Conservation (phyloP, 1,140 invertebrate species). For the Solen grandis region DNA sequence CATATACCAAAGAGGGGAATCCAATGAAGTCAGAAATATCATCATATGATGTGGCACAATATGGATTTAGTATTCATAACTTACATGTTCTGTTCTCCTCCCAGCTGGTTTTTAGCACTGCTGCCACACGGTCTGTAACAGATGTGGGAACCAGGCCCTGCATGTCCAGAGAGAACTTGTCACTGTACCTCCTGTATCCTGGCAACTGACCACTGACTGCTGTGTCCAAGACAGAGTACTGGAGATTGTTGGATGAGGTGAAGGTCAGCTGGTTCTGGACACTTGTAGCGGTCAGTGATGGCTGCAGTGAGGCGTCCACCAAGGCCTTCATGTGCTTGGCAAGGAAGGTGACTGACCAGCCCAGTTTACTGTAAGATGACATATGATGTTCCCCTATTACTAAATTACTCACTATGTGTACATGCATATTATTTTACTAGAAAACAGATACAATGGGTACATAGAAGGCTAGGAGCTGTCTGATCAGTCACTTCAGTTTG, state of each 20-base stretch:
- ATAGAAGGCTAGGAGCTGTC: no score
- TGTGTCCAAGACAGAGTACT: constrained; percentile 9
- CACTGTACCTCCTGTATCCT: constrained; percentile 5
- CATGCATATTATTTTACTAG: no score
- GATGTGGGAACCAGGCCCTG: constrained; percentile 37
- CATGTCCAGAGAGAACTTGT: constrained; percentile 20
- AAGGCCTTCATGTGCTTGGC: constrained; percentile 7
- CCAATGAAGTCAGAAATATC: no score
- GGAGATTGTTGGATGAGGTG: neutral
- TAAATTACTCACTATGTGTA: no score
- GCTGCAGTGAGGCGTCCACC: constrained; percentile 30
- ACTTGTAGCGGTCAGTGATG: neutral
- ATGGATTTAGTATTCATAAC: no score
- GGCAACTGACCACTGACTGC: constrained; percentile 16
- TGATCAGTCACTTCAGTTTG: no score
- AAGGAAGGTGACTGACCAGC: constrained; percentile 15
- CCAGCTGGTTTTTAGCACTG: constrained; percentile 20
- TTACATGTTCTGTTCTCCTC: constrained; percentile 2
- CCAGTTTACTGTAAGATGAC: constrained; percentile 24
- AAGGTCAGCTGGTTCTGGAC: constrained; percentile 18
- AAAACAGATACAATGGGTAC: no score
- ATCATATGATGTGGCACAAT: no score
- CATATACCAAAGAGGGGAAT: no score
- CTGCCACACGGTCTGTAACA: constrained; percentile 5
- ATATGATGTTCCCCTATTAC: no score